Percentiles rank a stretch among this genome's conserved stretches.
phyloP scores from a whole-genome alignment of 2,888 invertebrate species.

The Andrena dorsata region DNA sequence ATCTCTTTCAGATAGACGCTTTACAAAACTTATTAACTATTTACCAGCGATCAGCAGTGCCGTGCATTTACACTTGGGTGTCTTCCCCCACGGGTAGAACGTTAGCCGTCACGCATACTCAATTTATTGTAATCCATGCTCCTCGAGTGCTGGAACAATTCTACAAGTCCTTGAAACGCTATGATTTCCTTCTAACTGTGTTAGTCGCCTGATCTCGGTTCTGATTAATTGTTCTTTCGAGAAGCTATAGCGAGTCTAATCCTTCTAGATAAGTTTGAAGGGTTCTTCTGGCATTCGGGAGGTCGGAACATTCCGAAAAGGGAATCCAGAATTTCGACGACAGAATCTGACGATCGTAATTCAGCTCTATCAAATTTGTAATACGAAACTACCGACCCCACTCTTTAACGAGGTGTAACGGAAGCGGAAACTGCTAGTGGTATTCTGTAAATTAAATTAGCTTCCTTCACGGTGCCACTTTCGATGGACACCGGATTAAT shows the following conservation, averaged over 20 bases:
- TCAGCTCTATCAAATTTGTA: too few species aligned
- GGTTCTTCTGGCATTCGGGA: neutral
- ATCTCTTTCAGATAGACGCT: conserved; percentile 66
- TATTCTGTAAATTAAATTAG: too few species aligned
- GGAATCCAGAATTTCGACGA: conserved; percentile 27
- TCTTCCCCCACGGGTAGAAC: conserved; percentile 50
- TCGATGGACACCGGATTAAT: too few species aligned
- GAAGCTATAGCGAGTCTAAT: neutral
- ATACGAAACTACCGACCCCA: too few species aligned
- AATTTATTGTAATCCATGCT: conserved; percentile 9
- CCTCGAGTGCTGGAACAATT: conserved; percentile 1
- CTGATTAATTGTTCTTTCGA: neutral
- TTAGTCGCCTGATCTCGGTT: neutral
- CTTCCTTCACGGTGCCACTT: too few species aligned
- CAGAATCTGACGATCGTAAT: neutral
- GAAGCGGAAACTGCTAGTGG: too few species aligned
- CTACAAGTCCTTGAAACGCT: neutral
- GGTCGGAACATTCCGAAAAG: neutral
- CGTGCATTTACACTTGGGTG: conserved; percentile 58
- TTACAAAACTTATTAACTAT: conserved; percentile 59
- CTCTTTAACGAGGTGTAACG: neutral
- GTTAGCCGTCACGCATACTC: conserved; percentile 29
- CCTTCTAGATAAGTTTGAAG: neutral
- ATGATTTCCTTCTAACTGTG: neutral
- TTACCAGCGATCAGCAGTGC: conserved; percentile 68